Conservation (phyloP, 2,797 vertebrate genomes). For the Valencia hispanica region DNA sequence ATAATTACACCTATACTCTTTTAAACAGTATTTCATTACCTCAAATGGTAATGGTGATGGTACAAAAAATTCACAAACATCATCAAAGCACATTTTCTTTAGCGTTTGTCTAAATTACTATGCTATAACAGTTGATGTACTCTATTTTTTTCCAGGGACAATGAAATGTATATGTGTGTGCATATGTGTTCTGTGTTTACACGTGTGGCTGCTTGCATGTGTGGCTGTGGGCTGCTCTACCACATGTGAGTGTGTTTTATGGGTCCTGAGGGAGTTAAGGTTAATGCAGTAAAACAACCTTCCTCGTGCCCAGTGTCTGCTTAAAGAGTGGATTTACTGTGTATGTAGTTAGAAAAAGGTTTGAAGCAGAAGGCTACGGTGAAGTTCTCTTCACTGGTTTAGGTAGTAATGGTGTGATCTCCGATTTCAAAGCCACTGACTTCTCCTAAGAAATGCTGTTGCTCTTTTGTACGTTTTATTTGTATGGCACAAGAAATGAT, state of each 20-base stretch:
- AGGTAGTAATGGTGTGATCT: conserved; percentile 21
- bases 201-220: conserved; percentile 42
- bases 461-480: conserved; percentile 38
- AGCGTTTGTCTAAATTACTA: not conserved
- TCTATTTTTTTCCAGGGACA: conserved; percentile 45
- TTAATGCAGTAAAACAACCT: conserved; percentile 77
- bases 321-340: conserved; percentile 56
- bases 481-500: conserved; percentile 45
- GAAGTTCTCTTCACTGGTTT: conserved; percentile 21
- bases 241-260: conserved; percentile 77
- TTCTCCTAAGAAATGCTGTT: conserved; percentile 21
- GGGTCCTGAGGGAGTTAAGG: conserved; percentile 69
- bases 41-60: too few species aligned
- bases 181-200: conserved; percentile 35
- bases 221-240: conserved; percentile 52
- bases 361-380: conserved; percentile 17
- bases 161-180: conserved; percentile 33
- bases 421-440: conserved; percentile 14
- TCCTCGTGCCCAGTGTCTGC: conserved; percentile 63
- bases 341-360: conserved; percentile 30
- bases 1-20: not conserved
- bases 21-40: not conserved
- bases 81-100: not conserved
- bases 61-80: not conserved
- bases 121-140: conserved; percentile 47